Percentiles rank a stretch among this genome's conserved stretches.
phyloP scores from a whole-genome alignment of 2,797 vertebrate genomes.

The Delichon dasypus region DNA sequence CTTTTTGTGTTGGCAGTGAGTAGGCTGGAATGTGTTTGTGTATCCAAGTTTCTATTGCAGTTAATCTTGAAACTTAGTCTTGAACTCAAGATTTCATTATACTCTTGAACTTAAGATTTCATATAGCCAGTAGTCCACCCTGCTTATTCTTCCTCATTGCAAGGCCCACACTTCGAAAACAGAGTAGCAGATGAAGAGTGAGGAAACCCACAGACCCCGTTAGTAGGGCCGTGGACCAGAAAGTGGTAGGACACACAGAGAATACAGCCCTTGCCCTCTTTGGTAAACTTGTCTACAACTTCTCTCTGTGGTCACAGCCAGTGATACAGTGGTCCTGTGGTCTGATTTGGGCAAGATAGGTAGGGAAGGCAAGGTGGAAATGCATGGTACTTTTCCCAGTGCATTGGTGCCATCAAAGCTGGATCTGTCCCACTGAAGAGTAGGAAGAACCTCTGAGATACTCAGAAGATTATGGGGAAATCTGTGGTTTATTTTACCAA shows the following conservation, averaged over 20 bases:
- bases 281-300: background rate
- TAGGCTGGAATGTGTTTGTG: background rate
- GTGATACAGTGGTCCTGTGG: background rate
- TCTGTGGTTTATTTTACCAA: background rate
- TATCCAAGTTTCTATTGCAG: background rate
- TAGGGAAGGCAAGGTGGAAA: background rate
- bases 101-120: background rate
- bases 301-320: background rate
- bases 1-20: background rate
- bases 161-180: background rate
- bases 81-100: background rate
- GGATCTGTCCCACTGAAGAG: background rate
- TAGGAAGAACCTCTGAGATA: background rate
- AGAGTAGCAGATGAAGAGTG: background rate
- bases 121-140: background rate
- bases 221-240: background rate
- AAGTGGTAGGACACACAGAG: background rate
- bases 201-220: background rate
- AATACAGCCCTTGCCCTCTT: background rate
- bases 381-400: background rate
- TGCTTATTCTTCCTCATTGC: background rate
- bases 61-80: background rate
- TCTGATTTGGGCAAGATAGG: background rate
- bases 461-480: background rate
- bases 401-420: background rate